A percentile compares a stretch with the other conserved stretches of the same genome.
These are phyloP conservation scores for Campylorhamphus procurvoides DNA, from an alignment of 2,113 vertebrate species.

Conservation along the genomic window DNA sequence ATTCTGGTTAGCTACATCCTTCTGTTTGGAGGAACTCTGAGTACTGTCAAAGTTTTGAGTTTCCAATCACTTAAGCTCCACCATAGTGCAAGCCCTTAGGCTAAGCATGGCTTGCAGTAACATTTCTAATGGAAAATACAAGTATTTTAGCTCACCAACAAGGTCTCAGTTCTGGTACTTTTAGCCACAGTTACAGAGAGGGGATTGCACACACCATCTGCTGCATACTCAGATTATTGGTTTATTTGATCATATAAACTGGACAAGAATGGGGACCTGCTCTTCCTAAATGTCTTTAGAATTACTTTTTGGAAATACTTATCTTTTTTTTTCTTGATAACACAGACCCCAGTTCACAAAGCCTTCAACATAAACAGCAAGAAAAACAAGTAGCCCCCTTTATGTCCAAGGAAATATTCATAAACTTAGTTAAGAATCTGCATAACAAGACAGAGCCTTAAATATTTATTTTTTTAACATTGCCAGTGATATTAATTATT, in stretches of 20 bases:
- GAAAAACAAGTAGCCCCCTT: background rate
- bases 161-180: background rate
- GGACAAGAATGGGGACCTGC: background rate
- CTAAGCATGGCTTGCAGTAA: background rate
- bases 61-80: background rate
- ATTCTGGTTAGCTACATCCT: background rate
- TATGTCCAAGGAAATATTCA: background rate
- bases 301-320: background rate
- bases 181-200: background rate
- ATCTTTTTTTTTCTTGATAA: background rate
- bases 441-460: background rate
- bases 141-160: background rate
- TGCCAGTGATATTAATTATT: constrained; percentile 1
- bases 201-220: constrained; percentile 1
- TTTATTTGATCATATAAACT: background rate
- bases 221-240: background rate
- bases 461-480: constrained; percentile 1
- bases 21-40: background rate
- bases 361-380: background rate
- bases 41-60: background rate
- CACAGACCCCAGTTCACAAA: background rate
- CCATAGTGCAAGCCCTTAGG: background rate
- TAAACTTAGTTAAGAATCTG: background rate
- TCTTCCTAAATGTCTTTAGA: background rate
- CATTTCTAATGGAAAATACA: background rate